These are phyloP conservation scores for Coelopa pilipes DNA, from an alignment of 2,888 invertebrate species.

Conservation along the genomic window DNA sequence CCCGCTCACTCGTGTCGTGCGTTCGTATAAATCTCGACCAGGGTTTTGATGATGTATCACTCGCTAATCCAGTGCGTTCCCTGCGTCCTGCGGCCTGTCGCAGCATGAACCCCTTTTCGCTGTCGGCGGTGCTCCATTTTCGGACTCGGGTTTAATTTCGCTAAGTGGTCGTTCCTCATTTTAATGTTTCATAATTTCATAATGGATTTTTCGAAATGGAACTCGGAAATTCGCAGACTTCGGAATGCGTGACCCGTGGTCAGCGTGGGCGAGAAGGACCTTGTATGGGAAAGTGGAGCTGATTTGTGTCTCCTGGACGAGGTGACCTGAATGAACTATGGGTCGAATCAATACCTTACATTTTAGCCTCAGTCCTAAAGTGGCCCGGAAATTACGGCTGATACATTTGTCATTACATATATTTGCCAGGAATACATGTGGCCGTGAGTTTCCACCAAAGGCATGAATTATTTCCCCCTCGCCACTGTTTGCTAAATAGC, in stretches of 20 bases:
- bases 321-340: not conserved
- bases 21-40: slow-evolving; percentile 15
- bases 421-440: not conserved
- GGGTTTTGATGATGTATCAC: slow-evolving; percentile 30
- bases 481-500: too few relatives aligned
- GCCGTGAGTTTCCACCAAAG: too few relatives aligned
- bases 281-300: not conserved
- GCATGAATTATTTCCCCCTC: too few relatives aligned
- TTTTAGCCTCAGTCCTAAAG: not conserved
- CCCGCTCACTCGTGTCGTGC: not conserved
- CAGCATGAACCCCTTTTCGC: slow-evolving; percentile 36
- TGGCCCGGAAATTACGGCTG: not conserved
- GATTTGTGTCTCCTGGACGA: not conserved
- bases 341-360: too few relatives aligned
- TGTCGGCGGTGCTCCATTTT: not conserved
- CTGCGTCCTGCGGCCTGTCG: slow-evolving; percentile 1
- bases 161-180: slow-evolving; percentile 68
- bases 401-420: not conserved
- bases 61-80: slow-evolving; percentile 35
- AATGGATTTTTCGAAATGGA: slow-evolving; percentile 50
- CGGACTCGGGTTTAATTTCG: slow-evolving; percentile 65
- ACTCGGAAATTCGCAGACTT: slow-evolving; percentile 24
- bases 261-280: not conserved
- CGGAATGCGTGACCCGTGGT: not conserved
- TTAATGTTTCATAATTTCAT: slow-evolving; percentile 63